A percentile compares a stretch with the other conserved stretches of the same genome.
phyloP scores from a whole-genome alignment of 2,888 invertebrate species.

The Julus scanicus region DNA sequence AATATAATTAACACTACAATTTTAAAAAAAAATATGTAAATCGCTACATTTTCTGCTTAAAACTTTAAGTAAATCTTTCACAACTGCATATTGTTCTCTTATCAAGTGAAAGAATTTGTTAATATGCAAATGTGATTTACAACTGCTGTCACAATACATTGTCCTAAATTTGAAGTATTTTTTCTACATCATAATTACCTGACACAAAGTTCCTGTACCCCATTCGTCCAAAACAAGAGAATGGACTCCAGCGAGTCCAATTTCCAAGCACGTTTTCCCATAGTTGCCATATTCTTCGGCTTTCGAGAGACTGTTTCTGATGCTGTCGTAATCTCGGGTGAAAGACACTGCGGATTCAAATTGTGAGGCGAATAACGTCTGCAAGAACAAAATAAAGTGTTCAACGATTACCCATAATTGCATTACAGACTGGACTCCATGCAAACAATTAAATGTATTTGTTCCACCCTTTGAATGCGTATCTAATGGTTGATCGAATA shows the following conservation, averaged over 20 bases:
- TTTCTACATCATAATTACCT: constrained; percentile 69
- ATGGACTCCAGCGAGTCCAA: constrained; percentile 81
- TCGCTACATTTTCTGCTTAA: too few relatives aligned
- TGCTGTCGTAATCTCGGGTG: constrained; percentile 85
- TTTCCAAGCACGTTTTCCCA: constrained; percentile 87
- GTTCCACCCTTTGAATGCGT: not conserved
- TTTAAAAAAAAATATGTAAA: too few relatives aligned
- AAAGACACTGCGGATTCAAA: constrained; percentile 76
- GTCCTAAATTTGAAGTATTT: not conserved
- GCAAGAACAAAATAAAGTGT: constrained; percentile 36
- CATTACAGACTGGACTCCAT: not conserved
- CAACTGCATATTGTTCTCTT: too few relatives aligned
- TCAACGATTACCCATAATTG: not conserved
- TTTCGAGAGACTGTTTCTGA: constrained; percentile 79
- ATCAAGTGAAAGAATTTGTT: too few relatives aligned
- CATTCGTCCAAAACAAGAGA: constrained; percentile 85
- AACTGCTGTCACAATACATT: too few relatives aligned
- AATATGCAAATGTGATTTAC: too few relatives aligned
- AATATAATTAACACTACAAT: constrained; percentile 41
- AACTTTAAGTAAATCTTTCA: too few relatives aligned
- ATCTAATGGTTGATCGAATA: not conserved
- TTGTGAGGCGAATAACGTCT: constrained; percentile 67
- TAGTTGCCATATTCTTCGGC: constrained; percentile 69
- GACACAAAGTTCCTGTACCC: constrained; percentile 85
- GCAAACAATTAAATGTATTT: not conserved